phyloP scores from a whole-genome alignment of 2,797 vertebrate genomes.

The Columba guinea region DNA sequence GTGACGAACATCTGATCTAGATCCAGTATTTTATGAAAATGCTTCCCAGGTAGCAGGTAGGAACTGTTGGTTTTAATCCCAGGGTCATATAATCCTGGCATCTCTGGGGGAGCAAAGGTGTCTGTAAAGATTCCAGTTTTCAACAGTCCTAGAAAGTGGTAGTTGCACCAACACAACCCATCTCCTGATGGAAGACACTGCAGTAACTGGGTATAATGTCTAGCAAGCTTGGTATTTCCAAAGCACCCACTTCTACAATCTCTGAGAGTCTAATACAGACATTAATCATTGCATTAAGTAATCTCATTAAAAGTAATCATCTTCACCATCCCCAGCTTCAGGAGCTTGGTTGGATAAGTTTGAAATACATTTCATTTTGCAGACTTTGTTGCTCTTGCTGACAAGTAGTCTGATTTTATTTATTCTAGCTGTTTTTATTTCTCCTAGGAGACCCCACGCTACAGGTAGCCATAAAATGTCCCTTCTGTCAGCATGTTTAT shows the following conservation, averaged over 20 bases:
- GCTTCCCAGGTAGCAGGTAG: background rate
- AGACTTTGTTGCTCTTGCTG: background rate
- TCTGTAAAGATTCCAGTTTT: background rate
- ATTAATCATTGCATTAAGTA: background rate
- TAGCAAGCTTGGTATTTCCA: background rate
- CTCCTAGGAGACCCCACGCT: fast-evolving
- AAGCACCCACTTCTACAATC: background rate
- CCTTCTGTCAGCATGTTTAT: background rate
- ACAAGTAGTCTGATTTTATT: background rate
- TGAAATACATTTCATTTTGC: background rate
- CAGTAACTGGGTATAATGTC: background rate
- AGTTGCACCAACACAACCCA: background rate
- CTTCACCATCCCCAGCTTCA: background rate
- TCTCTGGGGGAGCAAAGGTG: background rate
- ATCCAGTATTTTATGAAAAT: background rate
- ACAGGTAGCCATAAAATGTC: fast-evolving
- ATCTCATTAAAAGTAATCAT: background rate
- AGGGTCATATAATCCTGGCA: background rate
- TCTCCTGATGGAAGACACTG: background rate
- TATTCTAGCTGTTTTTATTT: background rate
- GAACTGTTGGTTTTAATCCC: background rate
- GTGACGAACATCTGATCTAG: background rate
- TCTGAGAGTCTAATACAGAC: background rate
- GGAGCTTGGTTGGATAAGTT: background rate
- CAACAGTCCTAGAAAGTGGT: background rate